Evolutionary conservation across 2,797 vertebrate genomes (phyloP), one percentile per base, ranked within the genome.

Genomic region (Sternarchorhynchus goeldii): DNA sequence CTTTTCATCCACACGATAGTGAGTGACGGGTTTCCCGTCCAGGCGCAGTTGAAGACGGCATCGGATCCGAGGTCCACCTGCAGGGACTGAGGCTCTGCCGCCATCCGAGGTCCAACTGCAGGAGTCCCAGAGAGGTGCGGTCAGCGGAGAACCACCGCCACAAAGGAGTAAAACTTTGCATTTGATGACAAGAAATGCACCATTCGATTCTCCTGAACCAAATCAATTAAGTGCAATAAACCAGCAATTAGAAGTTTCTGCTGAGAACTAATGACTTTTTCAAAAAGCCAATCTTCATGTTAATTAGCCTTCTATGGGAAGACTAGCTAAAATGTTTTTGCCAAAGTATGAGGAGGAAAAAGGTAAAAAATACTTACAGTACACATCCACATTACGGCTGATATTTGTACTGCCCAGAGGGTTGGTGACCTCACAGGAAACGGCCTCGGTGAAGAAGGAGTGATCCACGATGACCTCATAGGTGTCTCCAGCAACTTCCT

Each of bases 1-100:
- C 96, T 91, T 84, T 99, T 99, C 96, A 98, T 99, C 98, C 98
- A 99, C 64, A 99, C 97, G 0, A 99, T 98, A 78, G 97, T 99
- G 45, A 99, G 95, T 0, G 97, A 99, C 0, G 98, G 98, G 86
- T 99, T 99, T 87, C 98, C 98, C 0, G 94, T 98, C 98, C 97
- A 99, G 34, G 96, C 95, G 2, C 98, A 99, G 90, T 96, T 99
- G 91, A 99, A 99, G 71, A 97, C 86, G 0, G 97, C 98, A 0
- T 98, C 97, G 0, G 98, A 97, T 41, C 96, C 97, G 36, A 98
- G 94, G 84, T 99, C 97, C 59, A 99, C 98, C 4, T 97, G 95
- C 50, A 99, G 89, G 0, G 97, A 98, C 85, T 98, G 97, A 0
- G 98, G 98, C 67, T 99, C 98, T 0, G 95, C 93, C 0, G 95